Conservation (phyloP, 2,113 vertebrate species). For the Nibea albiflora region DNA sequence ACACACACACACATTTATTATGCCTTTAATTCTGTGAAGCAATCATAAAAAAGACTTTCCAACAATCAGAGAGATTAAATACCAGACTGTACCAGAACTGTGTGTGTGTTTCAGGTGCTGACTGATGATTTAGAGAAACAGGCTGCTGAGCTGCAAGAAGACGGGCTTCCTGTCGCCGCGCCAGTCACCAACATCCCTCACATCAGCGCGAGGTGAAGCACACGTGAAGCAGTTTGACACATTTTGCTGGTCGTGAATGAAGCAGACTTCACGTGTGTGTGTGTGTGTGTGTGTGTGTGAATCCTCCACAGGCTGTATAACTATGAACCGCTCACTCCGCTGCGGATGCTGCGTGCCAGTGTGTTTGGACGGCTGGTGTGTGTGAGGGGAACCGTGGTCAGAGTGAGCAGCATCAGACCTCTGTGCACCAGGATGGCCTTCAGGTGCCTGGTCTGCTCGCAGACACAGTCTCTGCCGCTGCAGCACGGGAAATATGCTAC, state of each 20-base stretch:
- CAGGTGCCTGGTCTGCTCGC: conserved; percentile 87
- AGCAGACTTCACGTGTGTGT: not conserved
- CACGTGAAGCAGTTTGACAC: not conserved
- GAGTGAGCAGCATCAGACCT: conserved; percentile 94
- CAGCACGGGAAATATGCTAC: conserved; percentile 91
- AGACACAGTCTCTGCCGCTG: conserved; percentile 86
- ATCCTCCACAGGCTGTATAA: conserved; percentile 89
- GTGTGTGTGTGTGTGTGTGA: not conserved
- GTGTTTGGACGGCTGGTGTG: conserved; percentile 92
- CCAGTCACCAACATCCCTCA: conserved; percentile 93
- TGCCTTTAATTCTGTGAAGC: no score
- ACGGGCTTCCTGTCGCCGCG: conserved; percentile 86
- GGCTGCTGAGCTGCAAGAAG: conserved; percentile 90
- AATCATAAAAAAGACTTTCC: no score
- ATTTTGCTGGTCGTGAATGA: not conserved
- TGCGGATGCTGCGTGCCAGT: conserved; percentile 92
- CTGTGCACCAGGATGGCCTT: conserved; percentile 93
- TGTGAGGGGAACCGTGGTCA: conserved; percentile 92
- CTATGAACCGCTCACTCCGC: conserved; percentile 91
- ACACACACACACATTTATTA: no score
- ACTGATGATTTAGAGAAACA: conserved; percentile 94
- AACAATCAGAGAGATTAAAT: not conserved
- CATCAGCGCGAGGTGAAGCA: conserved; percentile 90
- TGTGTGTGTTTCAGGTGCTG: conserved; percentile 85
- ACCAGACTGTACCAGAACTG: not conserved